Evolutionary conservation across 2,113 vertebrate genomes (phyloP).

Genomic region (Machaerirhynchus nigripectus): DNA sequence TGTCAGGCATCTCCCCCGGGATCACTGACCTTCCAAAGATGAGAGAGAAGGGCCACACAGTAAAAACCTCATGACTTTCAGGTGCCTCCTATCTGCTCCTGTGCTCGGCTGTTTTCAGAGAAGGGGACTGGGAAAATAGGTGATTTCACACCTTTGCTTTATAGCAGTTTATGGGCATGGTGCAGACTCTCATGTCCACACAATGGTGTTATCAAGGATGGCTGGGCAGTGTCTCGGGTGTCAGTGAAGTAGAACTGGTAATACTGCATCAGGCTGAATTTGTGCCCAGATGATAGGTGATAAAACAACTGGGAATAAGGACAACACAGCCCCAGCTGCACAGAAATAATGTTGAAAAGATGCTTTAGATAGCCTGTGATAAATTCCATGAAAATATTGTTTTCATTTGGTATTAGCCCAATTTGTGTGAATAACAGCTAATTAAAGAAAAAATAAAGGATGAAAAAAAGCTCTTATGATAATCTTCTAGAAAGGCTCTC

Average conservation of each 20-base stretch:
- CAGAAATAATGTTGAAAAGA: not conserved
- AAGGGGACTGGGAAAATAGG: not conserved
- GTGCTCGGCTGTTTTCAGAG: accelerated
- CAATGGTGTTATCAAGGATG: not conserved
- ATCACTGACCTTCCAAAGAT: not conserved
- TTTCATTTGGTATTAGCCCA: not conserved
- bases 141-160: not conserved
- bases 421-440: not conserved
- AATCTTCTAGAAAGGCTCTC: not conserved
- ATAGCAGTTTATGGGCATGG: not conserved
- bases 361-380: not conserved
- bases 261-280: not conserved
- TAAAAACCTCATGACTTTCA: not conserved
- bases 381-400: not conserved
- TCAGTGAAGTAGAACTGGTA: not conserved
- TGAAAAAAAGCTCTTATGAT: not conserved
- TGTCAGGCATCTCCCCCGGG: accelerated
- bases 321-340: not conserved
- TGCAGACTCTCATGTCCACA: not conserved
- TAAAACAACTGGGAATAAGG: not conserved
- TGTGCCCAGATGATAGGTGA: not conserved
- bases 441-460: not conserved
- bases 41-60: not conserved
- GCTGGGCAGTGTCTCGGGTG: not conserved
- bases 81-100: not conserved